Evolutionary conservation across 2,113 vertebrate species (phyloP), one percentile per base, ranked within the genome.

Genomic region (Notothenia coriiceps): DNA sequence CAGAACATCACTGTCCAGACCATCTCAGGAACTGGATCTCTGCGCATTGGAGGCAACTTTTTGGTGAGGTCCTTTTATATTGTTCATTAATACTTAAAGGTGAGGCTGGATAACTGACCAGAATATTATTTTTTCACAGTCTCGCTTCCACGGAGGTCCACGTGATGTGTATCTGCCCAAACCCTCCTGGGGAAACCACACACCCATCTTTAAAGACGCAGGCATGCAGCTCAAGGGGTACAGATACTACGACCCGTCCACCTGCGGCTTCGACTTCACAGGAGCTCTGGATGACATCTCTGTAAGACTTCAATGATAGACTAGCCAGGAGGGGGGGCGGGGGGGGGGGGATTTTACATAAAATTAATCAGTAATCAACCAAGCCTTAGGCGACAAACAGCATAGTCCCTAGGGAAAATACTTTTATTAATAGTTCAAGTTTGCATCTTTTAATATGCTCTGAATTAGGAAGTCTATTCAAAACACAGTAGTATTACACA

Each of bases 121-220:
- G 1, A 2, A 63, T 3, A 46, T 70, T 63, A 57, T 54, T 80
- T 72, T 73, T 52, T 74, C 22, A 3, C 89, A 99, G 98, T 95
- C 98, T 92, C 96, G 98, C 7, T 99, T 99, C 92, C 97, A 98
- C 87, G 96, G 94, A 77, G 93, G 89, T 15, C 95, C 96, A 65
- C 93, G 75, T 50, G 97, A 98, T 10, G 96, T 99, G 15, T 99
- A 96, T 72, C 94, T 99, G 66, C 98, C 98, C 70, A 99, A 98
- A 89, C 98, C 98, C 0, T 96, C 97, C 73, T 99, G 98, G 98
- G 98, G 98, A 44, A 99, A 99, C 85, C 98, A 99, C 94, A 99
- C 98, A 0, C 98, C 98, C 61, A 97, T 99, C 93, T 99, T 99
- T 93, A 96, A 97, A 79, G 98, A 99, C 8, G 97, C 97, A 5